Base-by-base conservation (phyloP, 2,113 vertebrate genomes). In the Leptodactylus fuscus region DNA sequence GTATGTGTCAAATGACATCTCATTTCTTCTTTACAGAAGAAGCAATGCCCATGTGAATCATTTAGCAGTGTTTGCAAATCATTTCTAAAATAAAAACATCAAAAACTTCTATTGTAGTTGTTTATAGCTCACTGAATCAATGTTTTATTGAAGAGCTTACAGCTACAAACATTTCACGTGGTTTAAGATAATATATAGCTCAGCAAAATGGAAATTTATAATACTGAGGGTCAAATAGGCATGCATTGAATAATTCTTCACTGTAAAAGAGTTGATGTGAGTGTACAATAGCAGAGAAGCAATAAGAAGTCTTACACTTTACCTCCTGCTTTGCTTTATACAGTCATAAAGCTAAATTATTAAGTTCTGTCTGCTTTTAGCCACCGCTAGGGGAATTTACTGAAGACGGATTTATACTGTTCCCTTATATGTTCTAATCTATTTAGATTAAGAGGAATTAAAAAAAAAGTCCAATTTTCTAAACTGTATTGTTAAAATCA, bases 21-120 rank as follows among this genome's bases (percentile, higher is more conserved):
- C 65, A 67, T 67, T 67, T 67, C 62, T 67, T 67, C 62, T 67
- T 18, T 20, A 67, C 62, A 32, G 16, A 67, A 16, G 18, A 34
- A 38, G 65, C 65, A 69, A 69, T 10, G 65, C 65, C 62, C 16
- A 20, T 69, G 65, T 69, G 65, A 69, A 69, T 69, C 34, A 38
- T 69, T 69, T 69, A 38, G 34, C 8, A 4, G 1, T 38, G 65
- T 69, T 69, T 69, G 65, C 65, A 69, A 69, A 69, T 38, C 65
- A 69, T 69, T 69, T 69, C 20, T 38, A 69, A 69, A 38, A 69
- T 69, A 69, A 69, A 69, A 69, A 69, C 65, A 69, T 36, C 65
- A 69, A 69, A 69, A 69, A 38, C 65, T 67, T 34, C 29, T 69
- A 69, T 69, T 69, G 65, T 69, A 69, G 65, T 69, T 69, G 18